phyloP scores from a whole-genome alignment of 2,888 invertebrate species.

The Perdita meconis region DNA sequence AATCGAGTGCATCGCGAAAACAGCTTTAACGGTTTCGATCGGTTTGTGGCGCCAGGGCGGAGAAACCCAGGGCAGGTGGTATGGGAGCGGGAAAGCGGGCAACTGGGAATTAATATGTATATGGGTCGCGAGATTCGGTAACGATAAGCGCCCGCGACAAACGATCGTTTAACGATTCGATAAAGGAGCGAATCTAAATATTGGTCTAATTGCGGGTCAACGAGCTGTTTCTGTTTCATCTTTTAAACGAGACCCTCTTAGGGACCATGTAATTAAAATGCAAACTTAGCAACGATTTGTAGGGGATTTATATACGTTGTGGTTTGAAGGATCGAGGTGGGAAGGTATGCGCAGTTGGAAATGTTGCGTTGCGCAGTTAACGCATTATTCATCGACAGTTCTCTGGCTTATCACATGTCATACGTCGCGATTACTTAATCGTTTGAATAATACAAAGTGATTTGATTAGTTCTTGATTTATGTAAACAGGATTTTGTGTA shows the following conservation, averaged over 20 bases:
- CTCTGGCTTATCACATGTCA: too few relatives aligned
- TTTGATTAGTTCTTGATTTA: too few relatives aligned
- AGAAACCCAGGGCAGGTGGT: background rate
- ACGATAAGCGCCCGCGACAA: background rate
- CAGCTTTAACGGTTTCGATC: constrained; percentile 5
- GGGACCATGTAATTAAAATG: background rate
- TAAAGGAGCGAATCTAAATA: constrained; percentile 4
- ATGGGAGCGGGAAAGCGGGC: background rate
- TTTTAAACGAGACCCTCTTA: background rate
- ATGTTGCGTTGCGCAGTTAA: too few relatives aligned
- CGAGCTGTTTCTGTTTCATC: background rate
- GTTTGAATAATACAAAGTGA: too few relatives aligned
- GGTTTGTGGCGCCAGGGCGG: background rate
- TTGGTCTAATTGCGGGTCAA: background rate
- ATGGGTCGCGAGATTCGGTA: constrained; percentile 1
- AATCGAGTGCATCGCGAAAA: constrained; percentile 23
- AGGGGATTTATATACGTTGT: too few relatives aligned
- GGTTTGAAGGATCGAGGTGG: too few relatives aligned
- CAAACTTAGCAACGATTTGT: background rate
- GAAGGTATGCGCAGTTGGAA: too few relatives aligned
- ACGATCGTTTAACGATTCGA: constrained; percentile 17
- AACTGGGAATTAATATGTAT: constrained; percentile 14
- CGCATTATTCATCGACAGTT: too few relatives aligned
- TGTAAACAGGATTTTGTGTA: too few relatives aligned
- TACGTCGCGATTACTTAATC: too few relatives aligned